Evolutionary conservation across 2,797 vertebrate species (phyloP).

Genomic region (Anguilla obscura): DNA sequence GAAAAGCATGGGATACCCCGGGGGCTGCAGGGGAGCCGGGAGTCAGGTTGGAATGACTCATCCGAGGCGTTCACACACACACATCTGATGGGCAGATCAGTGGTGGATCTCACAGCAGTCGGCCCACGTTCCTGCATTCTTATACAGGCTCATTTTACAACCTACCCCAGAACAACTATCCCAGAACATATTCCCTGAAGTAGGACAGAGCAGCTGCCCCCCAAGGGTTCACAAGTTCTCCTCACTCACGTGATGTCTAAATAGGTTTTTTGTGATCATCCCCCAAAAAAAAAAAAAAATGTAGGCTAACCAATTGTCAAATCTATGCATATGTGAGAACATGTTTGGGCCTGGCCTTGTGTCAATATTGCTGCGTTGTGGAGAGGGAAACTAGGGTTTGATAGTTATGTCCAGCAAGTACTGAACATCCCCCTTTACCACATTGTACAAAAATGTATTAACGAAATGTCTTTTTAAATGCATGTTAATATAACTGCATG

Average conservation of each 20-base stretch:
- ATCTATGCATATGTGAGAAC: neutral
- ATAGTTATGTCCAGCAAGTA: neutral
- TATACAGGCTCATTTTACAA: neutral
- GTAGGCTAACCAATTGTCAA: neutral
- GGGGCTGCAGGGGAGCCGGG: neutral
- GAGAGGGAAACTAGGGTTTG: neutral
- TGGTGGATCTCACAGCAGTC: neutral
- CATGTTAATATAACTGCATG: neutral
- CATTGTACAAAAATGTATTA: neutral
- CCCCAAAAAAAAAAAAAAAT: neutral
- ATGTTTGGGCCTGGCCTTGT: neutral
- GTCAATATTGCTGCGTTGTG: neutral
- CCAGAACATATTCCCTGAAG: neutral
- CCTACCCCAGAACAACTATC: neutral
- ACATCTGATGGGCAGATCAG: constrained; percentile 2
- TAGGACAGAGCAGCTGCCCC: neutral
- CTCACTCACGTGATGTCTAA: neutral
- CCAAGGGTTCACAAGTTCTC: neutral
- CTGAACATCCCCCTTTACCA: neutral
- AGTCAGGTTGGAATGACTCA: neutral
- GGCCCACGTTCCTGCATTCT: constrained; percentile 1
- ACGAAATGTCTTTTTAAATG: neutral
- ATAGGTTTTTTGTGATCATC: neutral
- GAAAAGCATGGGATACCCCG: neutral
- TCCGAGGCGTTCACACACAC: neutral